Conservation (phyloP, 2,888 invertebrate genomes). For the Alentia gelatinosa region DNA sequence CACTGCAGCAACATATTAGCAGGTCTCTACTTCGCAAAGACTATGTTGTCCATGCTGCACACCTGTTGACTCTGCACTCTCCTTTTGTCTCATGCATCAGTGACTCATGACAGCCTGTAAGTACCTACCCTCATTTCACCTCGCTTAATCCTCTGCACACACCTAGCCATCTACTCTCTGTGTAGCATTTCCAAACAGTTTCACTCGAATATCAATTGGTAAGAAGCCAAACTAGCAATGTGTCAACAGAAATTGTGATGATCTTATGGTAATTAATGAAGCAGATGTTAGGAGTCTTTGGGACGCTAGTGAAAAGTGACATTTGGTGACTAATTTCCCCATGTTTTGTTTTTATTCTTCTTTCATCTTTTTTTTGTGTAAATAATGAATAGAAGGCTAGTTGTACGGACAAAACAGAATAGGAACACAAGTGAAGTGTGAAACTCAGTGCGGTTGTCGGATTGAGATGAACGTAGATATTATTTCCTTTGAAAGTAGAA, state of each 20-base stretch:
- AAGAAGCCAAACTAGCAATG: not conserved
- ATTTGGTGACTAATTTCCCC: not conserved
- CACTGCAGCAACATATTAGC: too few species aligned
- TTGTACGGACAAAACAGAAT: not conserved
- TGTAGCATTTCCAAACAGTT: not conserved
- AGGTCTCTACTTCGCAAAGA: too few species aligned
- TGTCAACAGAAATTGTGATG: conserved; percentile 11
- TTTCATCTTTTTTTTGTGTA: not conserved
- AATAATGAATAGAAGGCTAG: not conserved
- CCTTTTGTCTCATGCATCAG: not conserved
- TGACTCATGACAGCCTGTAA: not conserved
- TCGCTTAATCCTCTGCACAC: not conserved
- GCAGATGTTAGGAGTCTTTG: not conserved
- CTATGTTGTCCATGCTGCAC: too few species aligned
- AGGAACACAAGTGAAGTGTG: not conserved
- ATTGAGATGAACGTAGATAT: not conserved
- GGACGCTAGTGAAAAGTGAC: not conserved
- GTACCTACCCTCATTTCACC: not conserved
- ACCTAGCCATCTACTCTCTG: too few species aligned
- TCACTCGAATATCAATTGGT: not conserved
- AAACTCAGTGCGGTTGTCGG: not conserved
- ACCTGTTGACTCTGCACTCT: too few species aligned
- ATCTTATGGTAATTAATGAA: not conserved
- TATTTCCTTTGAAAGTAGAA: not conserved
- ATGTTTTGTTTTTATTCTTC: not conserved